These are phyloP conservation scores for rat (Rattus norvegicus) DNA, from an alignment of 2,113 vertebrate species.

Conservation along the genomic window DNA sequence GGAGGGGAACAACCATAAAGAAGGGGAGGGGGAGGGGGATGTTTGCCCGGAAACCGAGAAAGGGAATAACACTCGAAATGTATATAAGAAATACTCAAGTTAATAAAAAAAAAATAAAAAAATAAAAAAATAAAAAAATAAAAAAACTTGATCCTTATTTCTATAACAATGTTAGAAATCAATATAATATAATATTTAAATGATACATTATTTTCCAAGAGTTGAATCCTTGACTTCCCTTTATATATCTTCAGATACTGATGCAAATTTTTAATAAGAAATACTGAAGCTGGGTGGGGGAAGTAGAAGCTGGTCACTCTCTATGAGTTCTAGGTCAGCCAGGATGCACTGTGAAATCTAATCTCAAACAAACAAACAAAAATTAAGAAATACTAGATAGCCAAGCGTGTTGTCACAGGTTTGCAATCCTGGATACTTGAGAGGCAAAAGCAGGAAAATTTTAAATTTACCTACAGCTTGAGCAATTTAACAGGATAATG, in stretches of 20 bases:
- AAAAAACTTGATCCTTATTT: neutral
- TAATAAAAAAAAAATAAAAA: too few species aligned
- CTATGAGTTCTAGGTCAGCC: neutral
- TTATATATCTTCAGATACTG: neutral
- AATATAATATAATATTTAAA: neutral
- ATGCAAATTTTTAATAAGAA: neutral
- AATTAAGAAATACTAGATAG: neutral
- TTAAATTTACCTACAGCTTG: neutral
- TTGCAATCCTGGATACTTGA: neutral
- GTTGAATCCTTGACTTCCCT: neutral
- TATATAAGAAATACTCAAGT: too few species aligned
- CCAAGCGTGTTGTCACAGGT: neutral
- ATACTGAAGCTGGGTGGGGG: neutral
- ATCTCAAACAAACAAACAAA: neutral
- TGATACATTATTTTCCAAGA: neutral
- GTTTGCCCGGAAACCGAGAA: too few species aligned
- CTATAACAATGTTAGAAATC: neutral
- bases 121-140: too few species aligned
- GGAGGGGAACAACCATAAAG: too few species aligned
- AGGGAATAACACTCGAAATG: too few species aligned
- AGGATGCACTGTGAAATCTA: neutral
- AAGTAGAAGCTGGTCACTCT: neutral
- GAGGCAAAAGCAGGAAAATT: neutral
- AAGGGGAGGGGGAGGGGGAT: too few species aligned
- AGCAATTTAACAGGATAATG: neutral